phyloP scores from a whole-genome alignment of 2,888 invertebrate species.

The Cheilosia vulpina region DNA sequence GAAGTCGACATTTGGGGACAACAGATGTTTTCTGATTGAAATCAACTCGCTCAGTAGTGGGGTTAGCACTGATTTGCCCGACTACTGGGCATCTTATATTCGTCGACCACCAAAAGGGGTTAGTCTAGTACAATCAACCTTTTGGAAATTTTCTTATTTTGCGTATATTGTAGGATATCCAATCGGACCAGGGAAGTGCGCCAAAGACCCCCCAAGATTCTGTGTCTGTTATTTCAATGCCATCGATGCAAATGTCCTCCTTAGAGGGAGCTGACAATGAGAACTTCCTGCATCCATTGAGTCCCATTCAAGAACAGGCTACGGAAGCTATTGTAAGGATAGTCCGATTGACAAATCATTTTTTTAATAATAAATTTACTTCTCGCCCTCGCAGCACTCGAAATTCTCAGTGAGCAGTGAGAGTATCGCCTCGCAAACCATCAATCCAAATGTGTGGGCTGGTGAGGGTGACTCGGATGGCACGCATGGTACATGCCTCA shows the following conservation, averaged over 20 bases:
- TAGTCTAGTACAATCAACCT: slow-evolving; percentile 70
- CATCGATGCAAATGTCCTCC: slow-evolving; percentile 81
- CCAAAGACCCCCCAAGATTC: slow-evolving; percentile 86
- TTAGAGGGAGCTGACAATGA: slow-evolving; percentile 79
- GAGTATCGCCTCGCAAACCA: slow-evolving; percentile 84
- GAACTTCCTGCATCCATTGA: slow-evolving; percentile 89
- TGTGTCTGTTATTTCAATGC: slow-evolving; percentile 83
- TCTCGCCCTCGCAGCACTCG: slow-evolving; percentile 79
- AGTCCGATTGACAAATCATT: too few species aligned
- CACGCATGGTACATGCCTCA: slow-evolving; percentile 90
- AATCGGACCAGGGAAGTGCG: slow-evolving; percentile 84
- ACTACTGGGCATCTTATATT: slow-evolving; percentile 94
- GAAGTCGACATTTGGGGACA: slow-evolving; percentile 93
- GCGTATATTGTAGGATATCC: slow-evolving; percentile 77
- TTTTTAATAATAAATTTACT: not conserved
- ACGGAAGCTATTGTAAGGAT: slow-evolving; percentile 85
- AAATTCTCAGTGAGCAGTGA: slow-evolving; percentile 85
- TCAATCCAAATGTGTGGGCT: slow-evolving; percentile 86
- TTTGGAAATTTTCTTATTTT: not conserved
- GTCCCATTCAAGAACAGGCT: slow-evolving; percentile 87
- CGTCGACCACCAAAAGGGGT: slow-evolving; percentile 86
- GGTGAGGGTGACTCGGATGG: slow-evolving; percentile 85
- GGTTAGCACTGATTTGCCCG: slow-evolving; percentile 87
- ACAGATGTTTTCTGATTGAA: slow-evolving; percentile 94
- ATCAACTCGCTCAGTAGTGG: slow-evolving; percentile 92